These are phyloP conservation scores for Ophiodon elongatus DNA, from an alignment of 2,113 vertebrate genomes.

Conservation along the genomic window DNA sequence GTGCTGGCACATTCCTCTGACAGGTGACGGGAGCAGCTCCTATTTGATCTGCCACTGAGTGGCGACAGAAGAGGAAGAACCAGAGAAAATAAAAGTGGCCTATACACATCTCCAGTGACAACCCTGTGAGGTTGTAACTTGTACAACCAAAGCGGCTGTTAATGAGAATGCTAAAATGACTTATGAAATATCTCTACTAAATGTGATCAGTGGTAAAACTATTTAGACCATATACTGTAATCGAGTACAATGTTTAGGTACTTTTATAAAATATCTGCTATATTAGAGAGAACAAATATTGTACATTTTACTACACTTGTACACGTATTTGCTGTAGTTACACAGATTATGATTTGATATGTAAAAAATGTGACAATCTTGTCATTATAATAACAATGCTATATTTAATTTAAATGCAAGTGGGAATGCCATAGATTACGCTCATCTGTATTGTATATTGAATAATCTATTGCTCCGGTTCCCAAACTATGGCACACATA, in stretches of 20 bases:
- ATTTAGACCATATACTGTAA: not conserved
- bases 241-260: not conserved
- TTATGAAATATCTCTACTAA: conserved; percentile 2
- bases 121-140: conserved; percentile 26
- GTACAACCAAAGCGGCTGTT: not conserved
- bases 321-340: not conserved
- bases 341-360: not conserved
- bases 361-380: not conserved
- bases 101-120: conserved; percentile 33
- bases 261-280: not conserved
- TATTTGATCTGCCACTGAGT: conserved; percentile 83
- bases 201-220: not conserved
- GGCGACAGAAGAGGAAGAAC: conserved; percentile 82
- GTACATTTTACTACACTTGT: not conserved
- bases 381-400: not conserved
- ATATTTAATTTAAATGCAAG: not conserved
- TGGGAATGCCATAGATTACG: not conserved
- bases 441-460: not conserved
- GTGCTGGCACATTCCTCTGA: conserved; percentile 80
- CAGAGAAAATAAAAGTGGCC: conserved; percentile 57
- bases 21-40: conserved; percentile 79
- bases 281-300: not conserved
- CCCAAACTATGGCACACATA: not conserved
- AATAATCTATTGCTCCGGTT: not conserved
- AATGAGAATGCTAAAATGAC: conserved; percentile 5